Evolutionary conservation across 2,113 vertebrate species (phyloP), one percentile per base, ranked within the genome.

Genomic region (Sceloporus undulatus): DNA sequence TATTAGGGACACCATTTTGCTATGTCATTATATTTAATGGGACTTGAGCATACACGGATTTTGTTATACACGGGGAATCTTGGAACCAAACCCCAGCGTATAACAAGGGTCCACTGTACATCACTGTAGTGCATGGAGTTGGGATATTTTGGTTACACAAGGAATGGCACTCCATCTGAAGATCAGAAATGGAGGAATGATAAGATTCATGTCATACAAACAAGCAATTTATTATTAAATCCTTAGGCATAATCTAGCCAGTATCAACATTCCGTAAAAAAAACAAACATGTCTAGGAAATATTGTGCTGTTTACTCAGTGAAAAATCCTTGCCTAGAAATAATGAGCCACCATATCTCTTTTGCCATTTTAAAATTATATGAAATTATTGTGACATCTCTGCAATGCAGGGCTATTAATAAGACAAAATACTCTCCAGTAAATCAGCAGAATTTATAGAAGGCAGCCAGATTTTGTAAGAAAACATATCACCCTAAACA

Each of bases 231-330:
- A 56, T 52, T 81, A 65, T 16, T 18, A 75, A 89, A 29, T 1
- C 74, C 54, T 48, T 27, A 81, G 82, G 1, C 3, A 90, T 21
- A 89, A 88, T 68, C 27, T 0, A 83, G 52, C 10, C 79, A 92
- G 13, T 8, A 85, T 16, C 3, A 86, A n/a, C 6, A 70, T 52
- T 1, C 87, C 59, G 74, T 81, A 74, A 91, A 90, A 52, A 74
- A 91, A 90, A 52, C 25, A 52, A 87, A 42, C 65, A 27, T 10
- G 76, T 71, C 11, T 48, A 5, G 1, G 90, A 68, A 14, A 83
- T 73, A 70, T n/a, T 56, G 52, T 65, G 23, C 19, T 48, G 10
- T 54, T 86, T 59, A 29, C 1, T 54, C 38, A 76, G 18, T 52
- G 71, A 82, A 1, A 92, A 48, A 9, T 7, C 27, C 29, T 83